phyloP scores from a whole-genome alignment of 2,113 vertebrate genomes.

The Perca flavescens region DNA sequence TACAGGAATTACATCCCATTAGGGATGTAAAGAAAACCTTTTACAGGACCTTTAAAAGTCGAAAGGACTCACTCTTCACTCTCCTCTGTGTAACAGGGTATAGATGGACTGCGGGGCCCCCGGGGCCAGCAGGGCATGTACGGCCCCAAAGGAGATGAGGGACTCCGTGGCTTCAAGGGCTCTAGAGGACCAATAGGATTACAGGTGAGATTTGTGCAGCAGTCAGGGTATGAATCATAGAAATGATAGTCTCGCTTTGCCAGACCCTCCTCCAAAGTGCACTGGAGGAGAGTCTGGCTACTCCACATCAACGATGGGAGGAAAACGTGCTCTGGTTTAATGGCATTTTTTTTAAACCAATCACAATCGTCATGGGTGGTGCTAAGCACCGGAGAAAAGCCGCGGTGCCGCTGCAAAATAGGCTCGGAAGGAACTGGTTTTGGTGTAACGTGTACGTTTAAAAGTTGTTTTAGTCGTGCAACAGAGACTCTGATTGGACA shows the following conservation, averaged over 20 bases:
- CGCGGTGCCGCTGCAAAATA: no score
- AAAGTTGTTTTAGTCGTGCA: no score
- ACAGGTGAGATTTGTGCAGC: slow-evolving; percentile 74
- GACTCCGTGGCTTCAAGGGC: slow-evolving; percentile 85
- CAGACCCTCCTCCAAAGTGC: no score
- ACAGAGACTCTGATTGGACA: no score
- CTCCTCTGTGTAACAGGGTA: slow-evolving; percentile 80
- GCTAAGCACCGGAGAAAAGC: no score
- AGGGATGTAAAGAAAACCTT: background rate
- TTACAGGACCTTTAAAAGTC: background rate
- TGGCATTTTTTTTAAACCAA: no score
- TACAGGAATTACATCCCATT: background rate
- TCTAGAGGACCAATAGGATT: slow-evolving; percentile 83
- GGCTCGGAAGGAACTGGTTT: no score
- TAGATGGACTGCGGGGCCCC: slow-evolving; percentile 81
- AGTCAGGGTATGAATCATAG: background rate
- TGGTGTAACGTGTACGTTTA: no score
- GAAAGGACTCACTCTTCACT: slow-evolving; percentile 55
- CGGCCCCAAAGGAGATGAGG: slow-evolving; percentile 87
- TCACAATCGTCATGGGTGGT: no score
- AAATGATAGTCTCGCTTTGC: background rate
- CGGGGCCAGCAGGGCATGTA: slow-evolving; percentile 87
- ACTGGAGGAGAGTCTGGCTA: no score
- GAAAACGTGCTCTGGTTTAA: no score
- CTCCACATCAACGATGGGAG: no score